Percentiles rank a stretch among this genome's conserved stretches.
phyloP scores from a whole-genome alignment of 2,113 vertebrate species.

The Lipophrys pholis region DNA sequence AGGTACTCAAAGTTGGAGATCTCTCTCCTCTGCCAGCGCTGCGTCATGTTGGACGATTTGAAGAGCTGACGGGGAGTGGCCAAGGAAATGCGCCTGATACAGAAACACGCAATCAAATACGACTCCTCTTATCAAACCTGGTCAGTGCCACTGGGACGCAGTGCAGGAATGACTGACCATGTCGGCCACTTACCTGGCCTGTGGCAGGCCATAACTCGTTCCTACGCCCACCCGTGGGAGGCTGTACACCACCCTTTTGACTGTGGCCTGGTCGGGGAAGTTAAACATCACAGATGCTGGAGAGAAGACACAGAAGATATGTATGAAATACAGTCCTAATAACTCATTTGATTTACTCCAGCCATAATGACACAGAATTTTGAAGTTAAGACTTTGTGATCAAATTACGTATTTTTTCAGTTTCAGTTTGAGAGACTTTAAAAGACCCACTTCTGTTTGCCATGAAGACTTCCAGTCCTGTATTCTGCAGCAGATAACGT shows the following conservation, averaged over 20 bases:
- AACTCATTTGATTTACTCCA: not conserved
- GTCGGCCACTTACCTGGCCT: conserved; percentile 89
- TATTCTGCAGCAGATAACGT: conserved; percentile 96
- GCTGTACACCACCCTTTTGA: conserved; percentile 98
- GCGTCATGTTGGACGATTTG: conserved; percentile 99
- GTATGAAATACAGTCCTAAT: not conserved
- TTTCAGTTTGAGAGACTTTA: not conserved
- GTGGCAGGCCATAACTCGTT: conserved; percentile 98
- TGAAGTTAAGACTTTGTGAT: no score
- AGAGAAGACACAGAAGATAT: conserved; percentile 34
- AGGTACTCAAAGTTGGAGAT: conserved; percentile 99
- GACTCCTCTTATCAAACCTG: not conserved
- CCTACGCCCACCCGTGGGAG: conserved; percentile 97
- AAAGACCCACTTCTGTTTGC: conserved; percentile 95
- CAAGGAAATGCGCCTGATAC: conserved; percentile 93
- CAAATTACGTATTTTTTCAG: not conserved
- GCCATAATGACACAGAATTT: no score
- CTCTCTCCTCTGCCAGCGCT: conserved; percentile 98
- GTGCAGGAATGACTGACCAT: not conserved
- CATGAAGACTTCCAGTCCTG: conserved; percentile 98
- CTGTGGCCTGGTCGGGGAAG: conserved; percentile 98
- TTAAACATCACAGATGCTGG: conserved; percentile 99
- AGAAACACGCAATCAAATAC: conserved; percentile 7
- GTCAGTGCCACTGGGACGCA: not conserved
- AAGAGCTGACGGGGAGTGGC: conserved; percentile 98